A percentile compares a stretch with the other conserved stretches of the same genome.
phyloP scores from a whole-genome alignment of 1,140 invertebrate species.

The Archivesica marissinica region DNA sequence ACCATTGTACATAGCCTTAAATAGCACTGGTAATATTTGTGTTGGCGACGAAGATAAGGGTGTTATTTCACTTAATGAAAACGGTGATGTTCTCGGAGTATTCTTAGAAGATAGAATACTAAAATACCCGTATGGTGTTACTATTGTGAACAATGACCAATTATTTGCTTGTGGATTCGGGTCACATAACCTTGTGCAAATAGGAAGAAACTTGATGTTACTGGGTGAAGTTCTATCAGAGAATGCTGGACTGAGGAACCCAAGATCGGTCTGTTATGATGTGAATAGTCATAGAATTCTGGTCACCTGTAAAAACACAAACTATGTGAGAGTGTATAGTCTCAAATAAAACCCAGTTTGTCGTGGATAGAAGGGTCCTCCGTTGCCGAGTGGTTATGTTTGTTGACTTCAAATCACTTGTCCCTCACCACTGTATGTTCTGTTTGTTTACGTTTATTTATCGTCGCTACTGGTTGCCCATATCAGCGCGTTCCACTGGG shows the following conservation, averaged over 20 bases:
- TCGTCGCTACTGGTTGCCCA: too few species aligned
- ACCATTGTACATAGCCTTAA: constrained; percentile 1
- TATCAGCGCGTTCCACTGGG: too few species aligned
- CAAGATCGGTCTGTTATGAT: constrained; percentile 12
- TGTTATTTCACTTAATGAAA: constrained; percentile 6
- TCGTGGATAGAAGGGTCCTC: neutral
- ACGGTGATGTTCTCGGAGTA: neutral
- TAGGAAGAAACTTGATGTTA: constrained; percentile 5
- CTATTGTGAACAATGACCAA: constrained; percentile 26
- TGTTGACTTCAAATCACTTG: too few species aligned
- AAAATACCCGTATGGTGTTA: constrained; percentile 16
- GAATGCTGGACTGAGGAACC: neutral
- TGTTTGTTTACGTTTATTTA: too few species aligned
- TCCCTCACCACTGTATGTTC: too few species aligned
- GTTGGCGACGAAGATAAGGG: constrained; percentile 21
- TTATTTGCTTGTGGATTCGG: constrained; percentile 24
- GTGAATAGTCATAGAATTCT: constrained; percentile 33
- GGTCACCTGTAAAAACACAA: constrained; percentile 26
- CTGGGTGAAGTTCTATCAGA: constrained; percentile 17
- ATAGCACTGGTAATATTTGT: constrained; percentile 14
- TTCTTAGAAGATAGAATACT: neutral
- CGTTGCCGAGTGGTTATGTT: neutral
- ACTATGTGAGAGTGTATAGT: constrained; percentile 23
- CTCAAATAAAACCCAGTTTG: neutral
- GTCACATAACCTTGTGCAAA: constrained; percentile 20